Evolutionary conservation across 2,113 vertebrate genomes (phyloP).

Genomic region (Nyctereutes procyonoides): DNA sequence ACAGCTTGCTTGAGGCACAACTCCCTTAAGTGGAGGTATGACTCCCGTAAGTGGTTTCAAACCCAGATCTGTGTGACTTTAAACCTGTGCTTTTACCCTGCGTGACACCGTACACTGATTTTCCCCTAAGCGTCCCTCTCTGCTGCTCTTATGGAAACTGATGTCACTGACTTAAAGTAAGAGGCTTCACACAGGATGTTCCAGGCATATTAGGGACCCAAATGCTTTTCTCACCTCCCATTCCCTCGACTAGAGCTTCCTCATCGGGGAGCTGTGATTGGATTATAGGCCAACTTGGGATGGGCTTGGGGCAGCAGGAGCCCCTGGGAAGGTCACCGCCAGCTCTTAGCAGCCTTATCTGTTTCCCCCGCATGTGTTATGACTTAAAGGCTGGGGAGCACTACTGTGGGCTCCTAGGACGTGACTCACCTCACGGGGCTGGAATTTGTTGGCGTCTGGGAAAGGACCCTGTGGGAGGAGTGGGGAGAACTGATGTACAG

Average conservation of each 20-base stretch:
- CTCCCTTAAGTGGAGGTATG: not conserved
- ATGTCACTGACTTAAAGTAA: not conserved
- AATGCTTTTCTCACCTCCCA: not conserved
- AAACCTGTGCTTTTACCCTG: not conserved
- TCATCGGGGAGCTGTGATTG: not conserved
- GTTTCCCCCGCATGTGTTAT: fast-evolving
- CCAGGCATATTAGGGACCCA: not conserved
- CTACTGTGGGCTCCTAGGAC: not conserved
- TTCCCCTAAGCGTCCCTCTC: not conserved
- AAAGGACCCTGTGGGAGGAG: not conserved
- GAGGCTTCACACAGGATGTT: not conserved
- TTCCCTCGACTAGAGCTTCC: not conserved
- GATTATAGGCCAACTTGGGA: not conserved
- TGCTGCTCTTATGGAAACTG: not conserved
- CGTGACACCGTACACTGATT: not conserved
- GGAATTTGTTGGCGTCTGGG: not conserved
- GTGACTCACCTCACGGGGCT: not conserved
- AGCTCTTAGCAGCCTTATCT: not conserved
- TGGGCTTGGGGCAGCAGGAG: not conserved
- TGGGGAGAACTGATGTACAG: not conserved
- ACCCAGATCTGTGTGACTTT: not conserved
- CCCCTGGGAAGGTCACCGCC: not conserved
- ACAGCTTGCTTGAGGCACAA: not conserved
- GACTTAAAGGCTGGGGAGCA: not conserved
- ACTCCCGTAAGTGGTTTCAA: not conserved